Conservation (phyloP, 2,797 vertebrate species). For the Sebastes matsubarae region DNA sequence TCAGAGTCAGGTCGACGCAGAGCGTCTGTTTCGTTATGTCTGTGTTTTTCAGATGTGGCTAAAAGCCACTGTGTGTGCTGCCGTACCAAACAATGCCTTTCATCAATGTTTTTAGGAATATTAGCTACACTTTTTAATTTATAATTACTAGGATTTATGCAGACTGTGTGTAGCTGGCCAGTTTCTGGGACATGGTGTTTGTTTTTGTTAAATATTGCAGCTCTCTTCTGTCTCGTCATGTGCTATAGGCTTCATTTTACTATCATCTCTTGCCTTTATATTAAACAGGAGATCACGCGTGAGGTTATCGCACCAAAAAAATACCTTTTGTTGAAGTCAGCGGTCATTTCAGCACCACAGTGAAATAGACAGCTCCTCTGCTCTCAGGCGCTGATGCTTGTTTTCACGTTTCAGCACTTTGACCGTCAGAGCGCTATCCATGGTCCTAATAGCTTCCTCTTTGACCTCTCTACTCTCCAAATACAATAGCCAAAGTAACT, state of each 20-base stretch:
- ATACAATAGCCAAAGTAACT: neutral
- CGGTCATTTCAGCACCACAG: neutral
- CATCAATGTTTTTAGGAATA: neutral
- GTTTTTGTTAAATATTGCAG: neutral
- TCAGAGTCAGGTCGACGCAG: neutral
- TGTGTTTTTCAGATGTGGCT: neutral
- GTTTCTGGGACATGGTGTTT: neutral
- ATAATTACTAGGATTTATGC: no score
- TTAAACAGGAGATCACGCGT: neutral
- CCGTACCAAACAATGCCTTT: neutral
- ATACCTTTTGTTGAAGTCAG: neutral
- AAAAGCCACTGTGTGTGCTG: neutral
- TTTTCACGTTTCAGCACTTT: neutral
- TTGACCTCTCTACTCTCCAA: neutral
- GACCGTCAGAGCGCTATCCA: neutral
- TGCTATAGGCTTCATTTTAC: no score
- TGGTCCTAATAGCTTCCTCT: neutral
- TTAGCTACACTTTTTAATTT: neutral
- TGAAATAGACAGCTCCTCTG: neutral
- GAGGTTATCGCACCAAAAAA: neutral
- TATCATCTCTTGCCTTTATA: no score
- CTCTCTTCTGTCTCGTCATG: no score
- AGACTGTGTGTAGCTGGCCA: neutral
- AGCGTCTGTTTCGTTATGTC: neutral
- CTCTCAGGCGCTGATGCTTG: neutral